Base-by-base conservation (phyloP, 1,140 invertebrate genomes). In the Acarapis woodi region DNA sequence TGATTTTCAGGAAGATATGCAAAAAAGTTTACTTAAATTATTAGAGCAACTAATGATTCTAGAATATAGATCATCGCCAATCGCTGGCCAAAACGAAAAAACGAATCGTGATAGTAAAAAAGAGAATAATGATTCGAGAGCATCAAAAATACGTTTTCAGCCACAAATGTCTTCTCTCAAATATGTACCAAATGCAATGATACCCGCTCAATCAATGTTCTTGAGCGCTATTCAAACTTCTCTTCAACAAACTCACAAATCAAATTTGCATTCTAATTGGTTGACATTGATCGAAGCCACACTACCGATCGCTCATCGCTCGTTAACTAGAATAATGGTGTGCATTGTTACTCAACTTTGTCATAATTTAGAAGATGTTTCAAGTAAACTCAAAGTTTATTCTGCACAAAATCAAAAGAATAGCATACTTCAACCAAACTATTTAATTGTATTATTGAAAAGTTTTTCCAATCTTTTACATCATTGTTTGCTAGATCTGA, bases 171-270 rank as follows among this genome's bases (percentile, higher is more conserved):
- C 41, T 20, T 41, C 43, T 25, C 19, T 44, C 4, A 37, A 38
- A 25, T 44, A 44, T 23, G 39, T 25, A 28, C 40, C 40, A 4
- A 44, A 44, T 21, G 60, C 67, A 26, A 51, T 67, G 20, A 70
- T 77, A 42, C 67, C 71, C 24, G 68, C 76, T 47, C 78, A 87
- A 53, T 66, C 73, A 15, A 75, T 87, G 65, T 83, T 88, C 50
- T 54, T 82, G 15, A 66, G 72, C 18, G 72, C 74, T 29, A 64
- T 85, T 36, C 53, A 79, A 32, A 73, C 65, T 47, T 77, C 77
- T 14, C 56, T 85, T 3, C 60, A 61, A 40, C 61, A 62, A 39
- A 48, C 52, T 19, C 56, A 60, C 31, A 43, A 48, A 57, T 57
- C 72, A 45, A 65, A 72, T 49, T 49, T 76, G 42, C 73, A 76